Evolutionary conservation across 2,797 vertebrate genomes (phyloP).

Genomic region (Bovichtus diacanthus): DNA sequence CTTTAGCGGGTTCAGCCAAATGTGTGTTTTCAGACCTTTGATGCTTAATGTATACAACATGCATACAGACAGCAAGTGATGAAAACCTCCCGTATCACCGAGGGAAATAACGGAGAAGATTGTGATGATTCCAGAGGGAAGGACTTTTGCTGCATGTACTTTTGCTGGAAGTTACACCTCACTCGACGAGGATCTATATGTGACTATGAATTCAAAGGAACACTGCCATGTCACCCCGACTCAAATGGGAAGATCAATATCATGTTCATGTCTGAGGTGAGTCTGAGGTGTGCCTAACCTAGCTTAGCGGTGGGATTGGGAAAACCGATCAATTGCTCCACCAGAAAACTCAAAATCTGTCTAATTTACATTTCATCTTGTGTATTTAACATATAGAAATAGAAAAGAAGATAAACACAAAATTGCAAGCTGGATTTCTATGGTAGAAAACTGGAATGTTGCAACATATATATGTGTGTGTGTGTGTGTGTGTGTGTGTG

Average conservation of each 20-base stretch:
- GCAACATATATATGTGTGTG: not conserved
- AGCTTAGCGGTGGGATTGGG: not conserved
- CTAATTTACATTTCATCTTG: not conserved
- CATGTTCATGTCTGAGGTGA: not conserved
- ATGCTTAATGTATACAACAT: slow-evolving; percentile 13
- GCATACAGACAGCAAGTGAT: slow-evolving; percentile 14
- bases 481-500: too few species aligned
- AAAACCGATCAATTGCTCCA: not conserved
- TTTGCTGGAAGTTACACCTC: slow-evolving; percentile 3
- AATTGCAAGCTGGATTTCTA: not conserved
- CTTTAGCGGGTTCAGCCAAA: slow-evolving; percentile 38
- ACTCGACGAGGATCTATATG: slow-evolving; percentile 16
- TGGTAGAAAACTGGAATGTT: not conserved
- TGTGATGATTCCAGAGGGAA: slow-evolving; percentile 21
- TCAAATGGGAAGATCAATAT: not conserved
- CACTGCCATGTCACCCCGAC: not conserved
- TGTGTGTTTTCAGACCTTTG: slow-evolving; percentile 34
- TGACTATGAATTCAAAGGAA: not conserved
- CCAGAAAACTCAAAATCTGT: not conserved
- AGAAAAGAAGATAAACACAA: not conserved
- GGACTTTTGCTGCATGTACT: not conserved
- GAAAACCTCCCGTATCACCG: slow-evolving; percentile 17
- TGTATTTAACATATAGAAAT: not conserved
- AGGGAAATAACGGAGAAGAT: slow-evolving; percentile 55
- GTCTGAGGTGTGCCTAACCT: not conserved